A percentile compares a stretch with the other conserved stretches of the same genome.
Evolutionary conservation across 1,140 invertebrate genomes (phyloP).

Genomic region (Camponotus vicinus): DNA sequence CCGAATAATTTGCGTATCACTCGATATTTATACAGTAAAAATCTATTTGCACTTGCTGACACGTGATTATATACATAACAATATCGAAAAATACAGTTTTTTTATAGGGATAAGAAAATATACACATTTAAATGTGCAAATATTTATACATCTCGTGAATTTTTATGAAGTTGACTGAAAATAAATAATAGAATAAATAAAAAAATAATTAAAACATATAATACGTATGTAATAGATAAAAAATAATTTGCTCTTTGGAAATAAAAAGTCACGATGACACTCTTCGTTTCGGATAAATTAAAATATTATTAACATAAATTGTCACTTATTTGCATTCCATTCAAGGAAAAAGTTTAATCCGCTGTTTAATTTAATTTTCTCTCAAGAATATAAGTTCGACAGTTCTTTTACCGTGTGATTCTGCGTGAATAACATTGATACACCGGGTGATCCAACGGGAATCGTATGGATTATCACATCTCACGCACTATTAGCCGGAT

Average conservation of each 20-base stretch:
- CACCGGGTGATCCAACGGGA: slow-evolving; percentile 53
- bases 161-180: neutral
- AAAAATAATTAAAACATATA: too few relatives aligned
- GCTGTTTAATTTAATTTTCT: neutral
- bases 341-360: neutral
- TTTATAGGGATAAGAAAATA: too few relatives aligned
- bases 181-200: too few relatives aligned
- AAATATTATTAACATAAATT: neutral
- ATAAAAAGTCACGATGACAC: neutral
- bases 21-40: slow-evolving; percentile 53
- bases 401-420: neutral
- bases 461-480: slow-evolving; percentile 76
- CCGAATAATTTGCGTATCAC: slow-evolving; percentile 72
- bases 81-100: neutral
- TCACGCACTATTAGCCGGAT: slow-evolving; percentile 76
- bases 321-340: neutral
- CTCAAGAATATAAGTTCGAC: neutral
- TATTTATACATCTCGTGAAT: neutral
- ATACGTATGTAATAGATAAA: too few relatives aligned
- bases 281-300: neutral
- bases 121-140: too few relatives aligned
- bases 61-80: neutral
- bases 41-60: slow-evolving; percentile 7
- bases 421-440: too few relatives aligned
- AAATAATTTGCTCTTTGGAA: neutral